These are phyloP conservation scores for Philhelius pedissequus DNA, from an alignment of 2,888 invertebrate genomes.

Conservation along the genomic window DNA sequence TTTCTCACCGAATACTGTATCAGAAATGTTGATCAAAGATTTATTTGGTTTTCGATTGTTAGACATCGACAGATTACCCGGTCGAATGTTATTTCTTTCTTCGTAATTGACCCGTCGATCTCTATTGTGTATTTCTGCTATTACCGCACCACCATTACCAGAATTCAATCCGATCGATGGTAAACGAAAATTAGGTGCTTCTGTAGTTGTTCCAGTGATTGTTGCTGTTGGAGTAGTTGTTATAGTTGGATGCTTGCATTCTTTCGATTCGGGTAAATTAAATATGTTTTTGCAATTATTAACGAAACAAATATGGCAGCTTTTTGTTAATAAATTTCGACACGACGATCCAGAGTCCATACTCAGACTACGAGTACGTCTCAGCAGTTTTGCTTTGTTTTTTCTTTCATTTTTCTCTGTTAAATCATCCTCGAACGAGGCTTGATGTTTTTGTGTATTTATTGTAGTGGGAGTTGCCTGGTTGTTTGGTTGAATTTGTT, in stretches of 20 bases:
- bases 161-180: conserved; percentile 41
- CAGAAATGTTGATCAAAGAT: conserved; percentile 71
- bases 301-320: conserved; percentile 78
- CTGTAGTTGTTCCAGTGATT: conserved; percentile 30
- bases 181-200: conserved; percentile 35
- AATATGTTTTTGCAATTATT: conserved; percentile 78
- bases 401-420: conserved; percentile 69
- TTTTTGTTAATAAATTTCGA: conserved; percentile 72
- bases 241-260: conserved; percentile 59
- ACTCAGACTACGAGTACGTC: conserved; percentile 78
- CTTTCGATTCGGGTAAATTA: conserved; percentile 74
- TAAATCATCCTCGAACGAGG: conserved; percentile 67
- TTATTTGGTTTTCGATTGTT: conserved; percentile 70
- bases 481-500: conserved; percentile 44
- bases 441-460: conserved; percentile 65
- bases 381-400: conserved; percentile 70
- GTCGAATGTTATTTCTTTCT: conserved; percentile 31
- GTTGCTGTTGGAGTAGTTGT: conserved; percentile 31
- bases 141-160: conserved; percentile 1
- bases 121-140: conserved; percentile 40
- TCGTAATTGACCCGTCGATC: conserved; percentile 42
- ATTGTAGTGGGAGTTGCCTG: not conserved
- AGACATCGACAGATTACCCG: conserved; percentile 51
- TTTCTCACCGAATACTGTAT: conserved; percentile 70
- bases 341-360: conserved; percentile 77